Percentiles rank a stretch among this genome's conserved stretches.
phyloP scores from a whole-genome alignment of 1,140 invertebrate species.

The Aricia agestis region DNA sequence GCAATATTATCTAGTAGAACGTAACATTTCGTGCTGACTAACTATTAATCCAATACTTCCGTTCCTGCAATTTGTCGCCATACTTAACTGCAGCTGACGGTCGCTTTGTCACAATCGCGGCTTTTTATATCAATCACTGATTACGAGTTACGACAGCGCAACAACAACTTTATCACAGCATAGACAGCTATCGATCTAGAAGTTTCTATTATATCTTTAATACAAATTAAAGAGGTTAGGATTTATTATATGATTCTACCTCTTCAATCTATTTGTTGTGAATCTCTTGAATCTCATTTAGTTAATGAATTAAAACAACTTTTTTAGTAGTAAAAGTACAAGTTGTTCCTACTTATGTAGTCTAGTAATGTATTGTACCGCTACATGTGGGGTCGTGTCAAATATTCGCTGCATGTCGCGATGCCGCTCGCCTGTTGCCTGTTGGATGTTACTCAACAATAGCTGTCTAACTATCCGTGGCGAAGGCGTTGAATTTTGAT shows the following conservation, averaged over 20 bases:
- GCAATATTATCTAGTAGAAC: slow-evolving; percentile 3
- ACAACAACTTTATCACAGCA: not conserved
- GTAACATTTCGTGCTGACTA: slow-evolving; percentile 16
- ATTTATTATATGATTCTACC: no score
- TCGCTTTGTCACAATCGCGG: not conserved
- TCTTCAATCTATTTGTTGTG: no score
- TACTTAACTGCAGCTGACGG: not conserved
- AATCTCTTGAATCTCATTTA: no score
- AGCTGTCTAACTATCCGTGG: not conserved
- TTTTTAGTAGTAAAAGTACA: not conserved
- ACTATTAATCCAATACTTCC: slow-evolving; percentile 24
- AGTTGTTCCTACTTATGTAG: not conserved
- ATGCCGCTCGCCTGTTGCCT: not conserved
- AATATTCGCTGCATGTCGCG: not conserved
- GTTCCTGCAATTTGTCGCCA: slow-evolving; percentile 7
- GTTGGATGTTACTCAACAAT: not conserved
- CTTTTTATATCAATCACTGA: slow-evolving; percentile 3
- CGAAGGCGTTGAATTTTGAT: not conserved
- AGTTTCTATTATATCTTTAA: not conserved
- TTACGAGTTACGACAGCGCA: not conserved
- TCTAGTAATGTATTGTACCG: not conserved
- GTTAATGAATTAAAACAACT: no score
- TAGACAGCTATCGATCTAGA: not conserved
- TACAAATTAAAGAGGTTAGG: not conserved
- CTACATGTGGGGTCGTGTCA: not conserved